Evolutionary conservation across 1,140 invertebrate species (phyloP), one percentile per base, ranked within the genome.

Genomic region (Rhizoglyphus robini): DNA sequence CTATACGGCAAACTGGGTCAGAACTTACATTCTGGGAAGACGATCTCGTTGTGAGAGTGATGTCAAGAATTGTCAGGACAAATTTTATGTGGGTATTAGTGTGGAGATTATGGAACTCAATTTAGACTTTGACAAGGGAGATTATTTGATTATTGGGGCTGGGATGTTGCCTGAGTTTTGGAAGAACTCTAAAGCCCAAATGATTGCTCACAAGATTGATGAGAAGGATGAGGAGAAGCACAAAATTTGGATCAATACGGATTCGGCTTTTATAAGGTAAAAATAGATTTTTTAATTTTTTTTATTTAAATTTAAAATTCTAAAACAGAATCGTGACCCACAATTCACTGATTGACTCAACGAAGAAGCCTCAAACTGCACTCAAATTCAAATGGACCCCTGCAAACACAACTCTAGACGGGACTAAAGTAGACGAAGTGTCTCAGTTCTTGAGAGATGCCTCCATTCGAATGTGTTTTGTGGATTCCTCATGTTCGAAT

Each of bases 1-100:
- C n/a, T n/a, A n/a, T n/a, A n/a, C n/a, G n/a, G n/a, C 58, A 3
- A 60, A 60, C 29, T 60, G 15, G 1, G 58, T 60, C 11, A 29
- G 18, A 2, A 60, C 3, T 27, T 3, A 2, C 15, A 11, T 46
- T 20, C 2, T 60, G 8, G 51, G 20, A 8, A 8, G 51, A 32
- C 51, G 51, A 32, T 54, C 51, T 11, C 20, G 8, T 11, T 54
- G 51, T 32, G 51, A 54, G 8, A 54, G 15, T 25, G n/a, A n/a
- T n/a, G 58, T 3, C 1, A 29, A 18, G 23, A n/a, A 60, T n/a
- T 60, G 15, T 27, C 15, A 60, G 29, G 27, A 15, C 1, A 29
- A 60, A 38, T 65, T 51, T 63, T 63, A 63, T 18, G 25, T 58
- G 48, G 65, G 65, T 58, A 60, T 62, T 61, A 36, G 38, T 48